Percentiles rank a stretch among this genome's conserved stretches.
Evolutionary conservation across 2,113 vertebrate species (phyloP).

Genomic region (Mus spicilegus): DNA sequence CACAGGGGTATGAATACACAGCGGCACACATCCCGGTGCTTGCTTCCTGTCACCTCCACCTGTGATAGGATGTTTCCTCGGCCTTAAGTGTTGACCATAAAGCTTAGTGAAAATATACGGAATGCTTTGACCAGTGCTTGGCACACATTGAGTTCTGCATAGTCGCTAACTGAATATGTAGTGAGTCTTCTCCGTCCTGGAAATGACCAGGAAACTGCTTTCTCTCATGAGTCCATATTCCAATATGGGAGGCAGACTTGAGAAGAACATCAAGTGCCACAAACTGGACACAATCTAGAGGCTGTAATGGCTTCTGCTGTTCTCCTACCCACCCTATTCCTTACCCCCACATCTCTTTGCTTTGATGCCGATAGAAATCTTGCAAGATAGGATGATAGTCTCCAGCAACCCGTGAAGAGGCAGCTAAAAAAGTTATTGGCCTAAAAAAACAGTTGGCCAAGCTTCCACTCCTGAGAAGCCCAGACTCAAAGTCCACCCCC

Average conservation of each 20-base stretch:
- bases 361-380: not conserved
- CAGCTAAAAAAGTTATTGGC: not conserved
- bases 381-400: not conserved
- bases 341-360: not conserved
- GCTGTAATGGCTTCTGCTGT: not conserved
- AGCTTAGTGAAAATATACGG: not conserved
- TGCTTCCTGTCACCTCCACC: not conserved
- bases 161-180: not conserved
- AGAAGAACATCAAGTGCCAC: not conserved
- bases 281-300: not conserved
- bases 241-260: not conserved
- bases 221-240: not conserved
- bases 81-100: not conserved
- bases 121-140: not conserved
- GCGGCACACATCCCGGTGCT: rapidly evolving
- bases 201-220: not conserved
- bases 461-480: not conserved
- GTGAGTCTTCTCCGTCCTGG: no score
- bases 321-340: not conserved
- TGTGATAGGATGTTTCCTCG: not conserved
- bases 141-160: not conserved
- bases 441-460: not conserved
- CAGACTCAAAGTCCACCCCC: not conserved
- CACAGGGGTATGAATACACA: not conserved
- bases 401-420: not conserved